Conservation (phyloP, 2,113 vertebrate genomes). For the Microcebus jonahi region DNA sequence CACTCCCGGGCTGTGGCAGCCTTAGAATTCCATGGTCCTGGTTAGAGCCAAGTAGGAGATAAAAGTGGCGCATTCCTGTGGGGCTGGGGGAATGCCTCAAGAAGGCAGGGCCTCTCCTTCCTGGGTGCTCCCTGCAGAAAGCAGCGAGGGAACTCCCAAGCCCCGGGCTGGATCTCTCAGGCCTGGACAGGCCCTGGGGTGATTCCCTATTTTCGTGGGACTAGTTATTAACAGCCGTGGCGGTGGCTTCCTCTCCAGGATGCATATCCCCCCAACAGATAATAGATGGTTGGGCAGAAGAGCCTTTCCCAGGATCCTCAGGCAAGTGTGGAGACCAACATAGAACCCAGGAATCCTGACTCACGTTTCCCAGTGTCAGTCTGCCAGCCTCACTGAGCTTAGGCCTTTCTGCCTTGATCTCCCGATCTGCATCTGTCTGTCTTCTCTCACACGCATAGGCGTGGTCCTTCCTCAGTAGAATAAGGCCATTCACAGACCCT, state of each 20-base stretch:
- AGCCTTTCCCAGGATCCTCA: constrained; percentile 17
- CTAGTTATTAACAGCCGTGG: constrained; percentile 2
- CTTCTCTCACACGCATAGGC: neutral
- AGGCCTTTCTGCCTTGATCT: neutral
- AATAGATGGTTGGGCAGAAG: neutral
- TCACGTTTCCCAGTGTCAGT: neutral
- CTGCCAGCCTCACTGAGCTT: neutral
- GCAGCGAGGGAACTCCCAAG: constrained; percentile 60
- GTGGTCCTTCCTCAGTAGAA: neutral
- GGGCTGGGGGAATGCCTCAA: constrained; percentile 57
- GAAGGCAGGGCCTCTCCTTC: constrained; percentile 60
- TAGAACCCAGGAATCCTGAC: neutral
- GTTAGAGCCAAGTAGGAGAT: constrained; percentile 28
- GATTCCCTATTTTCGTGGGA: neutral
- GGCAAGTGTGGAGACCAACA: neutral
- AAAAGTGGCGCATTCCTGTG: constrained; percentile 69
- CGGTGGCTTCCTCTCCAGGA: neutral
- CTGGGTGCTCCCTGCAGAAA: constrained; percentile 15
- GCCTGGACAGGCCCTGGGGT: neutral
- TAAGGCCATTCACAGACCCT: neutral
- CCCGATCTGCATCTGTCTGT: neutral
- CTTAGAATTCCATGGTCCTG: constrained; percentile 12
- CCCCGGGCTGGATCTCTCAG: constrained; percentile 72
- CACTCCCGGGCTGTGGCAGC: neutral
- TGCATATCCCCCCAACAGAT: neutral